phyloP scores from a whole-genome alignment of 2,888 invertebrate species.

The Spialia ferax region DNA sequence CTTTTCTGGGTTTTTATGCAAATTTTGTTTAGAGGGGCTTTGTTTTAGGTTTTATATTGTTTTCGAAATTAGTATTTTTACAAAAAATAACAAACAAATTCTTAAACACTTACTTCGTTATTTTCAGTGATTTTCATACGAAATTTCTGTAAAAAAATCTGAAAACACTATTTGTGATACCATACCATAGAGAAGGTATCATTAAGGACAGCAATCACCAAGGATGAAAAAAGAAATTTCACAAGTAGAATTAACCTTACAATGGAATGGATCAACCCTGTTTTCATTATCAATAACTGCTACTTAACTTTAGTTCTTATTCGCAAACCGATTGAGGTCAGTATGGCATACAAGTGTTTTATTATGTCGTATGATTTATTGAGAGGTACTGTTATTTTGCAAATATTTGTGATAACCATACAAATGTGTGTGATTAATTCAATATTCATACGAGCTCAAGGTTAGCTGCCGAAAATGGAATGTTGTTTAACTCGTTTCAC shows the following conservation, averaged over 20 bases:
- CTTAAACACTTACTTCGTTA: no score
- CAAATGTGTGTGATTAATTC: constrained; percentile 43
- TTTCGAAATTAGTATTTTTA: background rate
- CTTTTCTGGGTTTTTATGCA: background rate
- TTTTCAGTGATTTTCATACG: no score
- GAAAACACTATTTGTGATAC: no score
- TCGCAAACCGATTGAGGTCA: constrained; percentile 27
- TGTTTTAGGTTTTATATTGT: background rate
- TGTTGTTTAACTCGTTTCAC: constrained; percentile 50
- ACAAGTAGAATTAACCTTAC: background rate
- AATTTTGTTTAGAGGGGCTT: background rate
- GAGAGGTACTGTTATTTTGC: constrained; percentile 39
- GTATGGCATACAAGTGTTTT: constrained; percentile 33
- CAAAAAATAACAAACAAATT: no score
- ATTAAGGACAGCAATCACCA: no score
- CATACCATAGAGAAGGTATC: no score
- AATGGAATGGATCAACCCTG: constrained; percentile 13
- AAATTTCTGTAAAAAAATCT: no score
- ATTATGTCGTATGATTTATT: constrained; percentile 41
- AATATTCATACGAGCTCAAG: constrained; percentile 51
- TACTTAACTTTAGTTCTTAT: constrained; percentile 37
- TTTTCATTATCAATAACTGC: constrained; percentile 8
- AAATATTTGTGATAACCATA: constrained; percentile 43
- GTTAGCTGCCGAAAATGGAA: constrained; percentile 50
- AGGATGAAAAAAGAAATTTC: background rate